Evolutionary conservation across 2,797 vertebrate species (phyloP), one percentile per base, ranked within the genome.

Genomic region (Poecilia picta): DNA sequence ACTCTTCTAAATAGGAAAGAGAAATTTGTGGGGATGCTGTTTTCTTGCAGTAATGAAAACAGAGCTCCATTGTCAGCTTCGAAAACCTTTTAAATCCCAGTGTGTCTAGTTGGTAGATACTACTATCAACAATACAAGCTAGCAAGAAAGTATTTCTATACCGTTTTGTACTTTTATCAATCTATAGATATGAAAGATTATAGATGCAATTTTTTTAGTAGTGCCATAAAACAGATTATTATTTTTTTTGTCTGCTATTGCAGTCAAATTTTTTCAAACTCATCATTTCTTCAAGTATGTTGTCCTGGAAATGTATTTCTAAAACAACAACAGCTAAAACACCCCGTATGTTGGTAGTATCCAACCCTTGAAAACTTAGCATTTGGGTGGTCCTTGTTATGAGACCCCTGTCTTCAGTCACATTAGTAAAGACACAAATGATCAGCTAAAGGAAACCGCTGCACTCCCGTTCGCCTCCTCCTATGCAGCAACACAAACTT

Each of bases 401-500:
- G 18, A 23, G 8, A 64, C 31, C 15, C 23, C 78, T 5, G 12
- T 76, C 73, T 76, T 81, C 83, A 87, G 16, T 33, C 16, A 57
- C 36, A 31, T n/a, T 71, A 78, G 64, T 59, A 68, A 72, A 57
- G 59, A 87, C 80, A 89, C 74, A 73, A 74, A 74, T 36, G 57
- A 77, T 45, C 46, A 81, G 36, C 78, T 77, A 80, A 87, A 70
- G 45, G 57, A 81, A 86, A 87, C 71, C 41, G 75, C 66, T 78
- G 70, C 51, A 71, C 47, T 68, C 53, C 51, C 84, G 73, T 85
- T 83, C 84, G 80, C 57, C 84, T 78, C n/a, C 57, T 64, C 74
- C 73, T 20, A 77, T 45, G 36, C 76, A 83, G 74, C 78, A n/a
- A 59, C 70, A 74, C 76, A 83, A 89, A 85, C 80, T 81, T 89